Evolutionary conservation across 2,888 invertebrate genomes (phyloP).

Genomic region (Smittia aterrima): DNA sequence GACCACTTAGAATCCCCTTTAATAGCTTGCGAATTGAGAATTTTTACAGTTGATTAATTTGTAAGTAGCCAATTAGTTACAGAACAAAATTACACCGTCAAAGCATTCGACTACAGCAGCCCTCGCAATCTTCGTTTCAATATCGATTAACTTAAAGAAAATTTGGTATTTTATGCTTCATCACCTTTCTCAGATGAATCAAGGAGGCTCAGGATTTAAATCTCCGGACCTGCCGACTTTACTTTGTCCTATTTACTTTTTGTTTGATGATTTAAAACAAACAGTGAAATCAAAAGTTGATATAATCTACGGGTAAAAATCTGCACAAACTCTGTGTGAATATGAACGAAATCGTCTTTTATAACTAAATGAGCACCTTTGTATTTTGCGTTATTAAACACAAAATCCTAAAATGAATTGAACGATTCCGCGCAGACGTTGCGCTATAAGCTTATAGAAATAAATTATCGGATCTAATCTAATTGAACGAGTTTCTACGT

Average conservation of each 20-base stretch:
- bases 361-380: slow-evolving; percentile 25
- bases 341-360: background rate
- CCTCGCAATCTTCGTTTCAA: background rate
- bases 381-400: background rate
- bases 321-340: background rate
- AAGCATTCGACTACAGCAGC: too few relatives aligned
- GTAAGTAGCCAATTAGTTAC: slow-evolving; percentile 8
- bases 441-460: background rate
- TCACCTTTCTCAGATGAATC: background rate
- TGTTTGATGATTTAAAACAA: background rate
- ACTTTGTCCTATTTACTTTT: background rate
- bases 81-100: too few relatives aligned
- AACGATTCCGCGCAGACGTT: background rate
- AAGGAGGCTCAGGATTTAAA: too few relatives aligned
- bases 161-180: slow-evolving; percentile 25
- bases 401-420: background rate
- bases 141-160: slow-evolving; percentile 32
- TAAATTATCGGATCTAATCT: slow-evolving; percentile 8
- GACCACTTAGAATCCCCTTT: too few relatives aligned
- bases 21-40: background rate
- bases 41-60: slow-evolving; percentile 3
- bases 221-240: too few relatives aligned
- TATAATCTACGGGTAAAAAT: background rate
- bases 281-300: background rate
- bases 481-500: background rate